A percentile compares a stretch with the other conserved stretches of the same genome.
Evolutionary conservation across 1,140 invertebrate genomes (phyloP).

Genomic region (Drosophila sulfurigaster): DNA sequence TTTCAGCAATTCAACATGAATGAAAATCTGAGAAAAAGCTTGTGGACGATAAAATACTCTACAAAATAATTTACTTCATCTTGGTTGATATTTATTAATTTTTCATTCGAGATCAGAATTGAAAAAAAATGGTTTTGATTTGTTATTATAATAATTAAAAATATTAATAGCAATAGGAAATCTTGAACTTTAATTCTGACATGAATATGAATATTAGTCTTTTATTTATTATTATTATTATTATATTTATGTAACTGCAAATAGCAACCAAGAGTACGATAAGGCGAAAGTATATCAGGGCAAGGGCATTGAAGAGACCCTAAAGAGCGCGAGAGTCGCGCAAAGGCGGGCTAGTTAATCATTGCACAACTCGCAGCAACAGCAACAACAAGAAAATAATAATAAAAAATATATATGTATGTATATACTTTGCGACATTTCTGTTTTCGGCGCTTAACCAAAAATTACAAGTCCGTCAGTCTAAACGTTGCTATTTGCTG

Average conservation of each 20-base stretch:
- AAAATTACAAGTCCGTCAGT: conserved; percentile 53
- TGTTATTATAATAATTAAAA: too few species aligned
- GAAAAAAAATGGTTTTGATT: too few species aligned
- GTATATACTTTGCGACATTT: conserved; percentile 71
- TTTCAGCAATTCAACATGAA: conserved; percentile 46
- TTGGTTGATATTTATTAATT: not conserved
- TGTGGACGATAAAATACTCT: conserved; percentile 10
- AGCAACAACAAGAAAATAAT: conserved; percentile 25
- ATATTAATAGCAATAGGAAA: too few species aligned
- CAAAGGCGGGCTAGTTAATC: conserved; percentile 62
- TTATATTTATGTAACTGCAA: not conserved
- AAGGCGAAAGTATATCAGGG: not conserved
- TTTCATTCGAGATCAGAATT: too few species aligned
- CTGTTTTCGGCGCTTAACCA: conserved; percentile 48
- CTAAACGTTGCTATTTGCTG: conserved; percentile 63
- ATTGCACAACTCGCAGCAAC: conserved; percentile 64
- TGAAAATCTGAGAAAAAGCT: not conserved
- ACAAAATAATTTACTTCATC: not conserved
- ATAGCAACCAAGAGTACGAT: not conserved
- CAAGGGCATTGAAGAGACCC: conserved; percentile 33
- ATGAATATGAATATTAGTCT: too few species aligned
- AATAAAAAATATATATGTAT: conserved; percentile 10
- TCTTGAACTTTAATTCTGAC: too few species aligned
- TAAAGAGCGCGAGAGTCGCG: conserved; percentile 39
- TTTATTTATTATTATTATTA: not conserved